Evolutionary conservation across 37 sponge, comb jelly and placozoan species (phyloP), one percentile per base, ranked within the genome.

Genomic region (Ephydatia muelleri): DNA sequence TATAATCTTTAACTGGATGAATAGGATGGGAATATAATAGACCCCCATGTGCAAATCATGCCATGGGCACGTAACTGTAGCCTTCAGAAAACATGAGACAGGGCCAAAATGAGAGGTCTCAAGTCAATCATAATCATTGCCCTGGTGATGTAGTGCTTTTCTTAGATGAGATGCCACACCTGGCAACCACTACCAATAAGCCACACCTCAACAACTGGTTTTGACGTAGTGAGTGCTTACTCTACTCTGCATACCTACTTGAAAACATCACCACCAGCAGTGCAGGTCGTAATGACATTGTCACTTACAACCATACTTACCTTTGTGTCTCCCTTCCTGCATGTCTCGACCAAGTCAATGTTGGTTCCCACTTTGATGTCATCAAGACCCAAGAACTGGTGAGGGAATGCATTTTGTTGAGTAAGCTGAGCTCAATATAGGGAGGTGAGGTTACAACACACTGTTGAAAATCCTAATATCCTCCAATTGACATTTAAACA

Each of bases 311-410:
- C n/a, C n/a, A 13, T 21, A 57, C 57, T 14, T 19, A 57, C 75
- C 75, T 38, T 75, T 3, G 36, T 9, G 36, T 31, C 36, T 6
- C n/a, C 36, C 37, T 75, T 34, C 32, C 32, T 0, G 43, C 32
- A 65, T 11, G 49, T 27, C 74, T 95, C 96, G 29, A 38, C 83
- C 86, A 95, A 38, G 81, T 95, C 94, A 78, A 95, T 90, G 69
- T 93, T 90, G 39, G 33, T 87, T 29, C 78, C 88, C 49, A 86
- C 94, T 73, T 37, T 48, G 25, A 95, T 77, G 37, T 94, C 95
- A 66, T 93, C 96, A 38, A 95, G 80, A n/a, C 83, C 28, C 66
- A 93, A 81, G 67, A 92, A 79, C 96, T 95, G 69, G 0, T 27
- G 48, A 48, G 65, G 19, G 5, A 33, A 6, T 30, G 19, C 38